These are phyloP conservation scores for Periophthalmodon schlosseri DNA, from an alignment of 2,113 vertebrate species.

Conservation along the genomic window DNA sequence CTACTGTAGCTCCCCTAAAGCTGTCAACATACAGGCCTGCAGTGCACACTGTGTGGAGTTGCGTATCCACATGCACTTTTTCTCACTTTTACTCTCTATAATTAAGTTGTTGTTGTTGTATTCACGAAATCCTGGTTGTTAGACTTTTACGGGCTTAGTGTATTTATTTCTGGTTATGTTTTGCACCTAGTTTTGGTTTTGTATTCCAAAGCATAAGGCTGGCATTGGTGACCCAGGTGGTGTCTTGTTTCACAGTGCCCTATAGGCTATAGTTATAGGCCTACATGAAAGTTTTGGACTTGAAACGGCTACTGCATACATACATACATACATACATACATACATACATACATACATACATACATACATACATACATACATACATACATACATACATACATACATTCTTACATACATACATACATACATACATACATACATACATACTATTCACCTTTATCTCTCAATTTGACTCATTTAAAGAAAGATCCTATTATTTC, in stretches of 20 bases:
- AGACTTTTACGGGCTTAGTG: background rate
- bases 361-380: too few relatives aligned
- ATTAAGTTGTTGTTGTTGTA: background rate
- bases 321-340: too few relatives aligned
- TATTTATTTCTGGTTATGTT: too few relatives aligned
- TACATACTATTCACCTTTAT: too few relatives aligned
- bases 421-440: too few relatives aligned
- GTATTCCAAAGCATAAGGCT: background rate
- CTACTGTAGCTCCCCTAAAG: background rate
- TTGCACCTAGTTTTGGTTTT: background rate
- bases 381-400: too few relatives aligned
- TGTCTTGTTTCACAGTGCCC: background rate
- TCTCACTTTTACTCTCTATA: background rate
- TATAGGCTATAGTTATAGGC: background rate
- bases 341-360: too few relatives aligned
- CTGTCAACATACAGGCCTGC: slow-evolving; percentile 36
- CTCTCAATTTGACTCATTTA: too few relatives aligned
- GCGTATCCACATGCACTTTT: slow-evolving; percentile 31
- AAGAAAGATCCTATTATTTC: too few relatives aligned
- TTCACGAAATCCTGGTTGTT: background rate
- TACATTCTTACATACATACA: too few relatives aligned
- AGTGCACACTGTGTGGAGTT: slow-evolving; percentile 35
- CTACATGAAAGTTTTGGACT: background rate
- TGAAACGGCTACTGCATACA: too few relatives aligned
- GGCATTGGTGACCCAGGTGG: background rate